Conservation (phyloP, 2,113 vertebrate genomes). For the Cavia aperea region DNA sequence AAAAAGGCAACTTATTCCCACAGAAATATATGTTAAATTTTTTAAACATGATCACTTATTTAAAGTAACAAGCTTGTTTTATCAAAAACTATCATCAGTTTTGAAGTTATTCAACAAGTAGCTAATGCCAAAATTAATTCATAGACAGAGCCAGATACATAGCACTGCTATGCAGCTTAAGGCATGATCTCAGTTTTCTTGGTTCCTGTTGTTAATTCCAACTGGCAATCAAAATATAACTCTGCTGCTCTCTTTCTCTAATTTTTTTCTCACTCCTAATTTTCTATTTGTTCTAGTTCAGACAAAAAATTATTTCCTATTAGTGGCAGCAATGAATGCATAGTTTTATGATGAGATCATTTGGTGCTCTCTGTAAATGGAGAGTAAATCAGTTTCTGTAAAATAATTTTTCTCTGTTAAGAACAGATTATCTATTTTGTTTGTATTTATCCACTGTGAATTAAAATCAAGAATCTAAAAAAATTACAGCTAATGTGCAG, state of each 20-base stretch:
- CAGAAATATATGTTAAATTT: neutral
- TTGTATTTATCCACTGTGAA: neutral
- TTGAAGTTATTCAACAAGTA: neutral
- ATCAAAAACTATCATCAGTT: neutral
- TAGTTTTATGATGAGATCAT: neutral
- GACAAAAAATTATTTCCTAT: neutral
- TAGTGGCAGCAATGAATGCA: neutral
- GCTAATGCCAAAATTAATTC: neutral
- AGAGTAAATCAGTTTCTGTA: neutral
- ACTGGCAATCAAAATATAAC: neutral
- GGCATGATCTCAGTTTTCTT: neutral
- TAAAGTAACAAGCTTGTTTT: neutral
- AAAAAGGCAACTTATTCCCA: neutral
- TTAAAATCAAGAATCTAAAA: conserved; percentile 1
- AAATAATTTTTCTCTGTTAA: neutral
- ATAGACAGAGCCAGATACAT: neutral
- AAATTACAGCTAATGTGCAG: neutral
- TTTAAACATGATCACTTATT: neutral
- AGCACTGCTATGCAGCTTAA: neutral
- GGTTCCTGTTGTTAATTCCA: neutral
- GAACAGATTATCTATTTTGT: neutral
- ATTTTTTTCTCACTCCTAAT: neutral
- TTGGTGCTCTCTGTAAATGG: neutral
- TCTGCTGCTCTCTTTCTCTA: neutral
- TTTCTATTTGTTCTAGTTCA: neutral